Evolutionary conservation across 2,113 vertebrate genomes (phyloP), one percentile per base, ranked within the genome.

Genomic region (Neogobius melanostomus): DNA sequence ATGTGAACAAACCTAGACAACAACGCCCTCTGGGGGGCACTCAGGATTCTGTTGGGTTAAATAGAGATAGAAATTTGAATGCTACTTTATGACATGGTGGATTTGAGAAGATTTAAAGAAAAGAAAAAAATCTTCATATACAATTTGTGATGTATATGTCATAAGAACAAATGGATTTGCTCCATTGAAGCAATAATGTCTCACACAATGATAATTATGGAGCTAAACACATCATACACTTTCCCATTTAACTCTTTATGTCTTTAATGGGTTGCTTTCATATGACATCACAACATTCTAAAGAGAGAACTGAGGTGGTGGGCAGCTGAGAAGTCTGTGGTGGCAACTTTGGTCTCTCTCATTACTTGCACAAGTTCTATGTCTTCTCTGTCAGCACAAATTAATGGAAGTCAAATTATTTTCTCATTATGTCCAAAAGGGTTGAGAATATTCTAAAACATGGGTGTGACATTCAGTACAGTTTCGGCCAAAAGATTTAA

Each of bases 51-150:
- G 46, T 46, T 56, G 42, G 11, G 12, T 3, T 60, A 8, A 11
- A 43, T 69, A 62, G 48, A 50, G 59, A 42, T 77, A 72, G 72
- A 66, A 86, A 81, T 80, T 56, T 76, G n/a, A 77, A 79, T 80
- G 71, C 71, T 86, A 85, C 88, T 88, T 90, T 89, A 89, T 87
- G 68, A 71, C 74, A 6, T 43, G 61, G 60, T 69, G 64, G 64
- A 80, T 69, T 17, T 56, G 53, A 56, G 72, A 21, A 76, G 52
- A 42, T 36, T 36, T 36, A 64, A 36, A 11, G 11, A 52, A 80
- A 71, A 66, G 70, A 28, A 56, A 68, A 70, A 80, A n/a, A n/a
- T n/a, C n/a, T n/a, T n/a, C n/a, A n/a, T n/a, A n/a, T n/a, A n/a
- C 71, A 47, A 8, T 83, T 88, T 84, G 71, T 17, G 57, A 50